Percentiles rank a stretch among this genome's conserved stretches.
Evolutionary conservation across 2,797 vertebrate genomes (phyloP).

Genomic region (Melanotaenia parkinsoni): DNA sequence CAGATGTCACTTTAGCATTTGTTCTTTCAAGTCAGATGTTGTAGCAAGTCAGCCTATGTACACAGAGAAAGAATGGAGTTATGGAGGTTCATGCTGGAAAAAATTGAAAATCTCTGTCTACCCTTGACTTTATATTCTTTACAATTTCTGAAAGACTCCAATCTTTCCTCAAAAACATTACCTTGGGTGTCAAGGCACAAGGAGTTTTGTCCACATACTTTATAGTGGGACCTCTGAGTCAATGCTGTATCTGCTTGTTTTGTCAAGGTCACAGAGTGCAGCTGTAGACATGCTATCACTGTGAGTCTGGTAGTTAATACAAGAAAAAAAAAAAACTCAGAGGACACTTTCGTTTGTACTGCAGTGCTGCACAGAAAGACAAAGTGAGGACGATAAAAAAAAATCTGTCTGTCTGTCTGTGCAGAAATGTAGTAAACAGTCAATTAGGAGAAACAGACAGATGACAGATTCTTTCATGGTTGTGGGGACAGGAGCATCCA

Average conservation of each 20-base stretch:
- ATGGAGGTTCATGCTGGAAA: constrained; percentile 37
- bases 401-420: constrained; percentile 44
- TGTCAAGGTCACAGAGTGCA: constrained; percentile 56
- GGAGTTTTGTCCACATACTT: constrained; percentile 54
- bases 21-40: constrained; percentile 55
- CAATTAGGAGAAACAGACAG: constrained; percentile 78
- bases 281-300: constrained; percentile 43
- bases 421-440: constrained; percentile 75
- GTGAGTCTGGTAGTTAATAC: constrained; percentile 43
- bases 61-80: constrained; percentile 36
- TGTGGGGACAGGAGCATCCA: constrained; percentile 73
- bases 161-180: constrained; percentile 49
- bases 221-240: constrained; percentile 53
- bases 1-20: constrained; percentile 49
- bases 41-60: constrained; percentile 27
- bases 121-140: constrained; percentile 59
- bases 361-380: constrained; percentile 62
- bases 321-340: constrained; percentile 9
- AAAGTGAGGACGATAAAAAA: constrained; percentile 63
- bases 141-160: constrained; percentile 59
- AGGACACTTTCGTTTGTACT: constrained; percentile 45
- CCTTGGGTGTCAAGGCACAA: constrained; percentile 45
- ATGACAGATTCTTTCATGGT: constrained; percentile 75
- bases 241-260: constrained; percentile 49
- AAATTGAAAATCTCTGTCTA: constrained; percentile 48